These are phyloP conservation scores for Stegana nigrithorax DNA, from an alignment of 2,888 invertebrate genomes.

Conservation along the genomic window DNA sequence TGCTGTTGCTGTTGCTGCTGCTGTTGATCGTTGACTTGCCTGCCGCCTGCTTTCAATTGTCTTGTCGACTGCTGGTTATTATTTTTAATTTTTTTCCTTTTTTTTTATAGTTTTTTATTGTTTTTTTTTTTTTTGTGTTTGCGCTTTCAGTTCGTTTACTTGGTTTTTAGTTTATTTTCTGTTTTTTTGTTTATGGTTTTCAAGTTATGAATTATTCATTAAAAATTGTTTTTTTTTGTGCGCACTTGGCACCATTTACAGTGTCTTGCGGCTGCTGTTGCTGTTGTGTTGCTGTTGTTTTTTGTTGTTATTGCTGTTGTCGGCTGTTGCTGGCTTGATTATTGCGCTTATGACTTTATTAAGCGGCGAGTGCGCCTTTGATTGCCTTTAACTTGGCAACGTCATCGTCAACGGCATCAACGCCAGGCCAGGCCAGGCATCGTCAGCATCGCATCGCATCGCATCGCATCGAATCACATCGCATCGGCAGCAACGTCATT, in stretches of 20 bases:
- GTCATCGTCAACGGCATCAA: conserved; percentile 31
- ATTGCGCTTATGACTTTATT: conserved; percentile 47
- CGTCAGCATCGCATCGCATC: too few species aligned
- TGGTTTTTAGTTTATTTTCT: background rate
- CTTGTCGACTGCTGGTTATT: background rate
- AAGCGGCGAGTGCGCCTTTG: conserved; percentile 27
- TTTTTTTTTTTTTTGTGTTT: conserved; percentile 7
- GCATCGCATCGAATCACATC: too few species aligned
- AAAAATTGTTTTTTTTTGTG: conserved; percentile 18
- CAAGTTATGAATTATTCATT: conserved; percentile 35
- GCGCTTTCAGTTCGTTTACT: conserved; percentile 21
- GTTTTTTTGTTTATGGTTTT: conserved; percentile 14
- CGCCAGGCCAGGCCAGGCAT: too few species aligned
- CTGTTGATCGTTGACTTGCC: background rate
- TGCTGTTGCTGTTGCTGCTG: conserved; percentile 14
- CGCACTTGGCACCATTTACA: conserved; percentile 21
- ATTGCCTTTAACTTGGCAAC: conserved; percentile 8
- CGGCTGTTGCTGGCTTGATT: conserved; percentile 28
- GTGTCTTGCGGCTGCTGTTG: conserved; percentile 27
- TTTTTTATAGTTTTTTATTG: background rate
- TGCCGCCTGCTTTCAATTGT: background rate
- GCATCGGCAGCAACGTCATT: too few species aligned
- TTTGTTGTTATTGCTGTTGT: conserved; percentile 38
- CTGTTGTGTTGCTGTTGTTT: conserved; percentile 29
- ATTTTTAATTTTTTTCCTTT: background rate